phyloP scores from a whole-genome alignment of 2,113 vertebrate genomes.

The Trematocara nigrifrons region DNA sequence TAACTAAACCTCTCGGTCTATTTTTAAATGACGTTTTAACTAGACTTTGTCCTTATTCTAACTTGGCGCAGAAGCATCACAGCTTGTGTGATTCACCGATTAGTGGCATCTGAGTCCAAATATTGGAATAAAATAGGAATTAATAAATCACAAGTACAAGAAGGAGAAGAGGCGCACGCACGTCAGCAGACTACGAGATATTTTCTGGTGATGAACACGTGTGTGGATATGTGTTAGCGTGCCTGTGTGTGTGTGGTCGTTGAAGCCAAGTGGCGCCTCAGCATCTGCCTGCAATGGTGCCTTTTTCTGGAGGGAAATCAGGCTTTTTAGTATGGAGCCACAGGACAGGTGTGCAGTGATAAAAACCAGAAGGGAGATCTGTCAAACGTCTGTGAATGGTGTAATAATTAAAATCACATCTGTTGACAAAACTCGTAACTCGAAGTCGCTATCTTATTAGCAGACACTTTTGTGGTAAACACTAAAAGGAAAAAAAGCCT shows the following conservation, averaged over 20 bases:
- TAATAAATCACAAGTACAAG: not conserved
- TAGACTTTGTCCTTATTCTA: not conserved
- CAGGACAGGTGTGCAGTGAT: slow-evolving; percentile 68
- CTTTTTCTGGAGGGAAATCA: slow-evolving; percentile 66
- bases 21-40: not conserved
- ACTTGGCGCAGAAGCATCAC: not conserved
- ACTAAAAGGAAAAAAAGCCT: not conserved
- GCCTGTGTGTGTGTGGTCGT: not conserved
- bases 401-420: slow-evolving; percentile 68
- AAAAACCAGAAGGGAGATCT: slow-evolving; percentile 60
- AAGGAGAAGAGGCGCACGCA: not conserved
- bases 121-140: not conserved
- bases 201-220: not conserved
- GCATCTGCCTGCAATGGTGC: slow-evolving; percentile 56
- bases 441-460: not conserved
- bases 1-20: not conserved
- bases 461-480: not conserved
- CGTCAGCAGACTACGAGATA: not conserved
- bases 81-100: slow-evolving; percentile 7
- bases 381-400: slow-evolving; percentile 46
- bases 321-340: slow-evolving; percentile 59
- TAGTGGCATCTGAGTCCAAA: not conserved
- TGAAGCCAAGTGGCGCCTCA: slow-evolving; percentile 26
- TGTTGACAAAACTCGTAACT: slow-evolving; percentile 23
- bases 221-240: not conserved